These are phyloP conservation scores for Cebus imitator DNA, from an alignment of 2,113 vertebrate species.

Conservation along the genomic window DNA sequence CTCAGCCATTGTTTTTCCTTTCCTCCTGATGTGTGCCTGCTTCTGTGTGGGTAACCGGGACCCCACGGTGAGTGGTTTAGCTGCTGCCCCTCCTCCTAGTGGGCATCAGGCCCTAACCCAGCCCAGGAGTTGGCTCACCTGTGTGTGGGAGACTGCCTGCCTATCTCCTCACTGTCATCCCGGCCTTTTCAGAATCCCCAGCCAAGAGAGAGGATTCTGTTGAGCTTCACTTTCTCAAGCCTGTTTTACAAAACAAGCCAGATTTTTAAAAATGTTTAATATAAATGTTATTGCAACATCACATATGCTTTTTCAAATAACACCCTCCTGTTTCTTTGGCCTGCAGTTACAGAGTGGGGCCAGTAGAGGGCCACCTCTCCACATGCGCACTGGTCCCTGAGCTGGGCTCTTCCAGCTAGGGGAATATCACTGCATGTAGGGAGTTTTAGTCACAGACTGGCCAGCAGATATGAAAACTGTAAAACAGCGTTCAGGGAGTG, in stretches of 20 bases:
- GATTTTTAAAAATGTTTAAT: conserved; percentile 42
- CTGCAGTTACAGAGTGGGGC: conserved; percentile 40
- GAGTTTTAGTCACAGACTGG: background rate
- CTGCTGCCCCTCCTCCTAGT: background rate
- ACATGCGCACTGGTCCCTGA: fast-evolving
- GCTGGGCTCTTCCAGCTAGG: background rate
- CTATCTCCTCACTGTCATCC: background rate
- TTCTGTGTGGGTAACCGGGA: background rate
- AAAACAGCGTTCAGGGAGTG: background rate
- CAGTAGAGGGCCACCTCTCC: conserved; percentile 45
- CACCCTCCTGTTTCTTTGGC: background rate
- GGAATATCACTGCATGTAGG: background rate
- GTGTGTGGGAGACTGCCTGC: background rate
- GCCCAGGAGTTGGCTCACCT: background rate
- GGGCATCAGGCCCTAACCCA: background rate
- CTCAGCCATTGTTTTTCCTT: background rate
- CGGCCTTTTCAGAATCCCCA: background rate
- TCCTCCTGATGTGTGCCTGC: background rate
- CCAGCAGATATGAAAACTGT: background rate
- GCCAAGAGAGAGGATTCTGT: background rate
- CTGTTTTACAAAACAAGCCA: conserved; percentile 58
- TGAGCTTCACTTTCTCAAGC: conserved; percentile 29
- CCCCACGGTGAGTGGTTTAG: background rate
- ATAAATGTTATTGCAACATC: conserved; percentile 20
- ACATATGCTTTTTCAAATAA: background rate